A percentile compares a stretch with the other conserved stretches of the same genome.
phyloP scores from a whole-genome alignment of 2,888 invertebrate species.

The Scelioninae gen. 1 region DNA sequence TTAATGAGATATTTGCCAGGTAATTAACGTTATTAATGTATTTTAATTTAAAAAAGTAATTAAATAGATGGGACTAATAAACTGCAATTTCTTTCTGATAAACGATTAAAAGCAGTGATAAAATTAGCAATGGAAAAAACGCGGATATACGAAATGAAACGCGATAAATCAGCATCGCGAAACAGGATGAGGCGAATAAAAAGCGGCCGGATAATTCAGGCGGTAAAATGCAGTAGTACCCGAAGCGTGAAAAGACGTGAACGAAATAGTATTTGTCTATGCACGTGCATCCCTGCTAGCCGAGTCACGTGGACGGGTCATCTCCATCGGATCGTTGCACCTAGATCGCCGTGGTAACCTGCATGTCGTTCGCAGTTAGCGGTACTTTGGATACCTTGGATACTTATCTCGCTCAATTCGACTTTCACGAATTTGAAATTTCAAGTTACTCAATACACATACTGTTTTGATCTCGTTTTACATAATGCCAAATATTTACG shows the following conservation, averaged over 20 bases:
- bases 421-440: slow-evolving; percentile 79
- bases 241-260: slow-evolving; percentile 31
- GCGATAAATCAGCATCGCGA: not conserved
- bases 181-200: not conserved
- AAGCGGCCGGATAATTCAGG: slow-evolving; percentile 11
- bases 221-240: slow-evolving; percentile 4
- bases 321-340: slow-evolving; percentile 72
- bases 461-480: slow-evolving; percentile 46
- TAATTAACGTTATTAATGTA: no score
- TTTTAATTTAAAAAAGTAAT: no score
- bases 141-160: no score
- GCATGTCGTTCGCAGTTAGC: slow-evolving; percentile 82
- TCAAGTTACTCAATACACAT: slow-evolving; percentile 56
- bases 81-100: no score
- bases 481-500: slow-evolving; percentile 39
- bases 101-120: not conserved
- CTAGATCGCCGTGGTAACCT: slow-evolving; percentile 76
- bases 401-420: slow-evolving; percentile 70
- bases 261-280: slow-evolving; percentile 59
- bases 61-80: no score
- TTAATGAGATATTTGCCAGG: no score
- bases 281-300: slow-evolving; percentile 64
- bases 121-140: not conserved
- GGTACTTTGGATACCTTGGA: slow-evolving; percentile 76
- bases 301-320: slow-evolving; percentile 73